phyloP scores from a whole-genome alignment of 2,888 invertebrate species.

The Blomia tropicalis region DNA sequence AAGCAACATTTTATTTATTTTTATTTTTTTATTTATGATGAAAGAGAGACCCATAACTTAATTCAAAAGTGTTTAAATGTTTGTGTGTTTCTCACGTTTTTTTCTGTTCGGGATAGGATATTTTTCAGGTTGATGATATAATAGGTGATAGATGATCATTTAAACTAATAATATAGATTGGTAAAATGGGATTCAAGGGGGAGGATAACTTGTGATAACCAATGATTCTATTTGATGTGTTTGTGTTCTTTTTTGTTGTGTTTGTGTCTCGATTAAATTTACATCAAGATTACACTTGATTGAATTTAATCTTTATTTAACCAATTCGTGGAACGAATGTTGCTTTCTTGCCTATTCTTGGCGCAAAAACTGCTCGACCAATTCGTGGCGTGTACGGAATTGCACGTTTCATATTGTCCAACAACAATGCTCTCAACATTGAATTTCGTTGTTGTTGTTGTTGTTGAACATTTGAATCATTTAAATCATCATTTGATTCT shows the following conservation, averaged over 20 bases:
- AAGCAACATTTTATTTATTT: neutral
- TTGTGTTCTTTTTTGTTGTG: neutral
- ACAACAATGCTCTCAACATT: neutral
- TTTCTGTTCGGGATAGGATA: too few species aligned
- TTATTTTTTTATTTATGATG: neutral
- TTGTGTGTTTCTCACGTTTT: neutral
- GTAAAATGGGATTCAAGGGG: too few species aligned
- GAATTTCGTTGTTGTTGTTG: neutral
- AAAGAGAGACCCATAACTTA: neutral
- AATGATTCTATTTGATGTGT: neutral
- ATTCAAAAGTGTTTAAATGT: too few species aligned
- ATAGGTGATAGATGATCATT: neutral
- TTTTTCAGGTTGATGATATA: neutral
- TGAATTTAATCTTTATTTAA: neutral
- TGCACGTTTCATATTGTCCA: neutral
- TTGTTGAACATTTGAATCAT: neutral
- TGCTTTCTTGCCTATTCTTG: slow-evolving; percentile 25
- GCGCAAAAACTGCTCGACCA: slow-evolving; percentile 25
- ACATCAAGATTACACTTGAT: neutral
- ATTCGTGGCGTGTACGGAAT: slow-evolving; percentile 25
- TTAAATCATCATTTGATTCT: neutral
- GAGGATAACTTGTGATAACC: too few species aligned
- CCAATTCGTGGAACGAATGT: slow-evolving; percentile 24
- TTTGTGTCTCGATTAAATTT: neutral
- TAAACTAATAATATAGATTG: neutral